Base-by-base conservation (phyloP, 1,140 invertebrate genomes). In the Scaptomyza hsui region DNA sequence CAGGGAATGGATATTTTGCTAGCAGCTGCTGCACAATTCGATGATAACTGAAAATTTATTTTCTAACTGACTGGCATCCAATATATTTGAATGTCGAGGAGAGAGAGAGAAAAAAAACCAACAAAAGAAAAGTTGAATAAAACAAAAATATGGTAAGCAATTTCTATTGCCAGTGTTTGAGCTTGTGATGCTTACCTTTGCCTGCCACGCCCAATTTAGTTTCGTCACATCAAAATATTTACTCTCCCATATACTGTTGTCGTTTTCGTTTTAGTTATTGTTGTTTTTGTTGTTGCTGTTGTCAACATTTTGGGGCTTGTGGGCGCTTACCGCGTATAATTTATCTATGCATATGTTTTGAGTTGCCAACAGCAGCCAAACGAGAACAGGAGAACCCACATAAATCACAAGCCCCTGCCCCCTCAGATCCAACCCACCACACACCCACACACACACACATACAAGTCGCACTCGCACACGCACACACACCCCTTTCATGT, bases 301-400 rank as follows among this genome's bases (percentile, higher is more conserved):
- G 65, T 64, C 65, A 59, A 64, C 59, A 56, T 64, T 75, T 78
- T 82, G 63, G 65, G 63, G 68, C 61, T 60, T 67, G 62, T 72
- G 69, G 70, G 77, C 77, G 80, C 80, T 81, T 77, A 80, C 77
- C 82, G 82, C 75, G 74, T 86, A 88, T 88, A 88, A 86, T 86
- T 86, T 86, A 86, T 86, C 82, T 86, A 75, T 86, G 82, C 82
- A 86, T 86, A 86, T 86, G 82, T 88, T 88, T 78, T 71, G 74
- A 81, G 70, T 81, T 86, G 81, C 69, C 80, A 85, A 60, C 68
- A 86, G 41, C 63, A 73, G 72, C 55, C 72, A 18, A 48, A 69
- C 63, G 55, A 32, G 64, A 60, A 59, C 60, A 55, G 55, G 56
- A 73, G 59, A 64, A 55, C 68, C 76, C 64, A 79, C 72, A 83